A percentile compares a stretch with the other conserved stretches of the same genome.
Evolutionary conservation across 2,888 invertebrate species (phyloP).

Genomic region (Arctia plantaginis): DNA sequence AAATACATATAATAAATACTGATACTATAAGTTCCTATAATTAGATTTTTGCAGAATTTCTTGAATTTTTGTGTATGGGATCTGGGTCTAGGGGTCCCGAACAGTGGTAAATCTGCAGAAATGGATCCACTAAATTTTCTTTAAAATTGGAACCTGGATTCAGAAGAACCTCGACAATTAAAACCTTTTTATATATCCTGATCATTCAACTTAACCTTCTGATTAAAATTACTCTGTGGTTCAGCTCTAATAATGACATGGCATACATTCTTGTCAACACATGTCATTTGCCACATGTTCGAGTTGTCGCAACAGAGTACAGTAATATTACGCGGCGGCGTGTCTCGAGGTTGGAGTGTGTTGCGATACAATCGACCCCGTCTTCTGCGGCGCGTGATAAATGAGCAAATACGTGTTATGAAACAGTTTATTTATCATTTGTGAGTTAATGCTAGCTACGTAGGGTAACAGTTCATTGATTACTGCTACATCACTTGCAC

Average conservation of each 20-base stretch:
- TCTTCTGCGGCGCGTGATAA: conserved; percentile 37
- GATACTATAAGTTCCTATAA: no score
- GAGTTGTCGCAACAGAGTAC: conserved; percentile 36
- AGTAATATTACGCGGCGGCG: no score
- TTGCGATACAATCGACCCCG: conserved; percentile 25
- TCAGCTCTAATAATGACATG: conserved; percentile 53
- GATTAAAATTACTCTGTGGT: conserved; percentile 28
- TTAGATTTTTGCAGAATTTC: no score
- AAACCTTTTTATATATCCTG: not conserved
- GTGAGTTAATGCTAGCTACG: conserved; percentile 16
- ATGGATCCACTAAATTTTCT: not conserved
- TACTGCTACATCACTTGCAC: not conserved
- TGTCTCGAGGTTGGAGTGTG: conserved; percentile 22
- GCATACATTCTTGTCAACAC: conserved; percentile 48
- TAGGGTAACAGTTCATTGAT: conserved; percentile 7
- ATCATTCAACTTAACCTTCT: conserved; percentile 3
- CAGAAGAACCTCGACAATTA: not conserved
- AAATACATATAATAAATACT: no score
- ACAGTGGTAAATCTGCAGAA: not conserved
- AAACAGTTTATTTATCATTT: conserved; percentile 30
- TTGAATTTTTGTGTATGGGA: no score
- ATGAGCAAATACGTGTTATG: conserved; percentile 34
- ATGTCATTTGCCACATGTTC: conserved; percentile 60
- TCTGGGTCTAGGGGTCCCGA: no score
- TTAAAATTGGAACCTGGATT: not conserved